Evolutionary conservation across 2,113 vertebrate species (phyloP), one percentile per base, ranked within the genome.

Genomic region (Guaruba guarouba): DNA sequence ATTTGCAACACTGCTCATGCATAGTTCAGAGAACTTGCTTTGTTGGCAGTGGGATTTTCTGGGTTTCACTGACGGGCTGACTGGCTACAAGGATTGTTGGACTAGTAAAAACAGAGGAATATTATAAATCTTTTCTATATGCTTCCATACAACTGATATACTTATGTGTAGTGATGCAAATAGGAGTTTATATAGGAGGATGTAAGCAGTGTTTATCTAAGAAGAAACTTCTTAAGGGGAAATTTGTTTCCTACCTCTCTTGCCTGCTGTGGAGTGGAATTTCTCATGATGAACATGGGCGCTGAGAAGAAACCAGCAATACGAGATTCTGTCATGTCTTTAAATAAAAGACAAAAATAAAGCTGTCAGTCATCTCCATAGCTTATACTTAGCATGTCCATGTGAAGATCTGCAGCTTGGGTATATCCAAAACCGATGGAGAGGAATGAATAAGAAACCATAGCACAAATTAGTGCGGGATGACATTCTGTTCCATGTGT

Each of bases 341-440:
- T 71, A 70, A 83, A 70, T 68, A 51, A 74, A 71, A 46, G 59
- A 4, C 77, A 77, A 82, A 92, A 91, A n/a, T 74, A 80, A 76
- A 84, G 28, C 80, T 78, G 43, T 90, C 88, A 79, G 22, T 92
- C 73, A 91, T 23, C 55, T 83, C 71, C 8, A 0, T 39, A n/a
- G 71, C 57, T 88, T 94, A 71, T 71, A 83, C 93, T 95, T 88
- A 88, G 68, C 14, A 2, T 74, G 82, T 70, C 74, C 52, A 37
- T 82, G 67, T 83, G 78, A 92, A 92, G 91, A 76, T 63, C 55
- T 84, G 69, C 52, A 79, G 79, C 88, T 86, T 71, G 61, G 81
- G 52, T 61, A 5, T 68, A 62, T 91, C 52, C 64, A 69, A 93
- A 91, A 62, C 18, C 0, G 0, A 64, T 88, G 82, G 90, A 86